Evolutionary conservation across 2,113 vertebrate genomes (phyloP).

Genomic region (Ptyas mucosa): DNA sequence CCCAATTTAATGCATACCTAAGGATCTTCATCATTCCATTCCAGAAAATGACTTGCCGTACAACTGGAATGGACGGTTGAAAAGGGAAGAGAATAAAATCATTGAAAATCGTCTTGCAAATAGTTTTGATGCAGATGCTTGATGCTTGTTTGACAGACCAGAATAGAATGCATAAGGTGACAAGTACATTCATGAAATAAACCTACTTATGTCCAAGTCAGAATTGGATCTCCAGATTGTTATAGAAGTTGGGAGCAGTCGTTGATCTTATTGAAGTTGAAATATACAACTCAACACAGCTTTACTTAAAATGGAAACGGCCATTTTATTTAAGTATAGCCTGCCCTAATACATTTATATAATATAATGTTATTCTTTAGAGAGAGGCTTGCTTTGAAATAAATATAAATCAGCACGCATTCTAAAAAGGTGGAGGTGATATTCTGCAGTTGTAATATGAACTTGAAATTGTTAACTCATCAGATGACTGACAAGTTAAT

Average conservation of each 20-base stretch:
- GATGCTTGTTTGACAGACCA: neutral
- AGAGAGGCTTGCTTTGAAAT: neutral
- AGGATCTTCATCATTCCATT: conserved; percentile 9
- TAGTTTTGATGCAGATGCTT: neutral
- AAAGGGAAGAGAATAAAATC: neutral
- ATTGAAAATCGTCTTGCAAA: conserved; percentile 1
- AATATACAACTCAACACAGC: neutral
- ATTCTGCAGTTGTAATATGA: neutral
- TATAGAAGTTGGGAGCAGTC: neutral
- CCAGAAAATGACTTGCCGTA: conserved; percentile 6
- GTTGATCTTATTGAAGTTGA: neutral
- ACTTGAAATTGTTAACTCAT: neutral
- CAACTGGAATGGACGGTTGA: neutral
- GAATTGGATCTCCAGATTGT: neutral
- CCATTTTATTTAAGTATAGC: neutral
- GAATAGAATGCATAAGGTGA: neutral
- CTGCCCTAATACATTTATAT: neutral
- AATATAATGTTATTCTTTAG: neutral
- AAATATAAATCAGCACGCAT: neutral
- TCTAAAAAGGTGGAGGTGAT: neutral
- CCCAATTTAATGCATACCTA: conserved; percentile 22
- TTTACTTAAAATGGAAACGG: neutral
- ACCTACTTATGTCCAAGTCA: neutral
- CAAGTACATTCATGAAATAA: neutral
- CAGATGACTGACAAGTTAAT: neutral